These are phyloP conservation scores for Pseudomyrmex concolor DNA, from an alignment of 1,140 invertebrate species.

Conservation along the genomic window DNA sequence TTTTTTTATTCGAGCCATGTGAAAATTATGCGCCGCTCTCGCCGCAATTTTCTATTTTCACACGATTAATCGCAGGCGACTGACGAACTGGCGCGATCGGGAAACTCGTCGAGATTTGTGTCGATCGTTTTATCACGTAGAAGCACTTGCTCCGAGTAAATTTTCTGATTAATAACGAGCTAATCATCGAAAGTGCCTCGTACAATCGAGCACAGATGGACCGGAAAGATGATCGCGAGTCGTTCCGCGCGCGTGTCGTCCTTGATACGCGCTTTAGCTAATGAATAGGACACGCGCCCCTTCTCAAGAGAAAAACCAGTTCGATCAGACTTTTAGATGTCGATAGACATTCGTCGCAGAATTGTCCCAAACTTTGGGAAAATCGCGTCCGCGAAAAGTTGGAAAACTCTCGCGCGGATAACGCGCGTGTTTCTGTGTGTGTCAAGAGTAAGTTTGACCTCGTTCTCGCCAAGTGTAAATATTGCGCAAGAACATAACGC, in stretches of 20 bases:
- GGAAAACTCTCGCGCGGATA: not conserved
- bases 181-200: not conserved
- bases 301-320: not conserved
- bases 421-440: too few relatives aligned
- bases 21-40: conserved; percentile 35
- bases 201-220: not conserved
- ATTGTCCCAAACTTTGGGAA: not conserved
- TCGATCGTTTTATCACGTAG: not conserved
- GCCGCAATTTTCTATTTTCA: conserved; percentile 40
- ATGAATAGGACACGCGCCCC: not conserved
- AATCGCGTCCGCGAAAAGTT: not conserved
- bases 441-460: not conserved
- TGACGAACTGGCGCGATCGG: not conserved
- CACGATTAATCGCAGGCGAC: conserved; percentile 37
- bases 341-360: not conserved
- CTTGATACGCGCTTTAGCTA: not conserved
- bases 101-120: not conserved
- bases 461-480: not conserved
- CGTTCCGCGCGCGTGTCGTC: not conserved
- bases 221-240: not conserved
- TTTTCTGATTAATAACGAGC: conserved; percentile 8
- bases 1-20: conserved; percentile 51
- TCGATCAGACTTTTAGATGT: conserved; percentile 66
- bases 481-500: not conserved
- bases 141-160: conserved; percentile 33